Evolutionary conservation across 2,797 vertebrate genomes (phyloP), one percentile per base, ranked within the genome.

Genomic region (Masticophis lateralis): DNA sequence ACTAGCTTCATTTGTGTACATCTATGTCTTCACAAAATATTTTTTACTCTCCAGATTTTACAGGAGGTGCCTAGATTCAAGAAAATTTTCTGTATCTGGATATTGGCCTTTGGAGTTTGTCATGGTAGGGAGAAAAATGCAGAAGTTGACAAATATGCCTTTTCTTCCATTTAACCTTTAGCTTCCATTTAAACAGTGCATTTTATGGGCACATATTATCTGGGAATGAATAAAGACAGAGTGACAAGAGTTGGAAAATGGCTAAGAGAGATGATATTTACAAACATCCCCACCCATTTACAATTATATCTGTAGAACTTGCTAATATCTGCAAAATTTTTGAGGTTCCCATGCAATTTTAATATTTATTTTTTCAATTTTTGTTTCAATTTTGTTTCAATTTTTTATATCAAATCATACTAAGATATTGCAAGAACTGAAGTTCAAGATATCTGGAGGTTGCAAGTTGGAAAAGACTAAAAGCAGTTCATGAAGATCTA

Each of bases 1-100:
- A 95, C 93, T 93, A 95, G 94, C 83, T 94, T 96, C 96, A 96
- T 95, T 96, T 95, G 91, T 95, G 86, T 55, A 95, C 96, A 93
- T 91, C 79, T 95, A 92, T 86, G 93, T 92, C 95, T 94, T 96
- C 91, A 91, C 92, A 95, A 95, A 93, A 57, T 53, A 92, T 0
- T 91, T 92, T 93, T 91, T 93, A 18, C 94, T 95, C 93, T 94
- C 95, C 95, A 95, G 92, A 95, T 94, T 90, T 95, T 97, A 86
- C 14, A 93, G 94, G 51, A 91, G 61, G 51, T 94, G 97, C 94
- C 95, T 95, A 95, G 93, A 51, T 92, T 95, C 93, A 94, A 95
- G 92, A 94, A 91, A 93, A 61, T 94, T 95, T 93, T 94, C 96
- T 96, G 93, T 95, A 97, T 96, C 95, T 95, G 92, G 93, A 95